Conservation (phyloP, 2,888 invertebrate species). For the Zhuqinia jingwanae region DNA sequence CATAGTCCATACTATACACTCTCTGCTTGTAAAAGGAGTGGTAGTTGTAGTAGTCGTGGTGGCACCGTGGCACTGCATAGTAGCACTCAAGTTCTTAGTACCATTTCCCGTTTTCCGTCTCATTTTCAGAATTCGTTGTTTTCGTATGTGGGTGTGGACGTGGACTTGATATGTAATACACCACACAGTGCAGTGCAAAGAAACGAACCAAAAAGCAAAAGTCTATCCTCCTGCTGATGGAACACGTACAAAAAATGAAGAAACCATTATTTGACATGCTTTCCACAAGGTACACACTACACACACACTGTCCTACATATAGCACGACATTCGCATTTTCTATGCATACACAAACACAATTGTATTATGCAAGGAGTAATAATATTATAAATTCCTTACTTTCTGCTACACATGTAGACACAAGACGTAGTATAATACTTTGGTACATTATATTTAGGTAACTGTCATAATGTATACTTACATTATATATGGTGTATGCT, state of each 20-base stretch:
- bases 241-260: constrained; percentile 47
- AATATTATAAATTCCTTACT: too few relatives aligned
- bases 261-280: constrained; percentile 66
- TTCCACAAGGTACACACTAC: constrained; percentile 53
- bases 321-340: not conserved
- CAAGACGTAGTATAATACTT: too few relatives aligned
- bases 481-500: not conserved
- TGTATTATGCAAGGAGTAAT: too few relatives aligned
- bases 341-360: not conserved
- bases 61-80: not conserved
- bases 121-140: constrained; percentile 29
- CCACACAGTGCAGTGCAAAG: not conserved
- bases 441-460: too few relatives aligned
- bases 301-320: constrained; percentile 24
- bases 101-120: constrained; percentile 42
- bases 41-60: not conserved
- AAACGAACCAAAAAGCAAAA: constrained; percentile 42
- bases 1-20: not conserved
- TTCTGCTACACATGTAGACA: too few relatives aligned
- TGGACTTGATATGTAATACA: constrained; percentile 9
- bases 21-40: not conserved
- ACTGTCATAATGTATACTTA: too few relatives aligned
- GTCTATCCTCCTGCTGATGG: constrained; percentile 48
- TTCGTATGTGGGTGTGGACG: constrained; percentile 68
- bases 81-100: constrained; percentile 18